These are phyloP conservation scores for Trididemnum miniatum DNA, from an alignment of 23 tunicate genomes.

Conservation along the genomic window DNA sequence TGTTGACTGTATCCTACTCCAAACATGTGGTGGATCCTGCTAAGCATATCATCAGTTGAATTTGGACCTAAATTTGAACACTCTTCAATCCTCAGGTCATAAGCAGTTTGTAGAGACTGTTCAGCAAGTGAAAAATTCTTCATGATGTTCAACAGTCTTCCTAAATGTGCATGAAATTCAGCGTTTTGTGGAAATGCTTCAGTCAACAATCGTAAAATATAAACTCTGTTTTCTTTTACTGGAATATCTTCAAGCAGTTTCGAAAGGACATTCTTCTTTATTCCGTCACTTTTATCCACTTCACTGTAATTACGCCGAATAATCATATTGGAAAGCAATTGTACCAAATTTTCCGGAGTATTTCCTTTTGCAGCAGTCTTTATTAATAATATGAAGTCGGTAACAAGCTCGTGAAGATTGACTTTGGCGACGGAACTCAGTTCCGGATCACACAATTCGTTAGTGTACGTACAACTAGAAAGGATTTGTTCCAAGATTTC, in stretches of 20 bases:
- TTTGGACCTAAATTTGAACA: neutral
- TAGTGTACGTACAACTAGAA: neutral
- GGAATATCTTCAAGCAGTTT: conserved; percentile 41
- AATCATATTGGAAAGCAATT: conserved; percentile 24
- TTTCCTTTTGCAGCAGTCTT: neutral
- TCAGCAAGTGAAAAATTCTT: conserved; percentile 33
- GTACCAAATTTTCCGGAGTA: neutral
- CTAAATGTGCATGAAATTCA: conserved; percentile 63
- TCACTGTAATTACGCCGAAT: conserved; percentile 33
- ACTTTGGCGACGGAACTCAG: neutral
- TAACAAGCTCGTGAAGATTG: conserved; percentile 28
- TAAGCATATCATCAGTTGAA: conserved; percentile 37
- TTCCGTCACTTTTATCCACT: conserved; percentile 5
- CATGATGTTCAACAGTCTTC: conserved; percentile 34
- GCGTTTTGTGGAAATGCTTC: conserved; percentile 50
- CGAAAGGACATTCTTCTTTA: neutral
- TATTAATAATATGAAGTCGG: conserved; percentile 25
- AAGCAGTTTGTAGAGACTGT: conserved; percentile 28
- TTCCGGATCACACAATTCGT: too few species aligned
- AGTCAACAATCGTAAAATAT: conserved; percentile 22
- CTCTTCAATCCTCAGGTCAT: conserved; percentile 38
- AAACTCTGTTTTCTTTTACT: neutral
- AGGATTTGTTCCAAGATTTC: conserved; percentile 67
- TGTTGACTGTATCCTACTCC: conserved; percentile 31
- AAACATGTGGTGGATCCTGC: conserved; percentile 64